phyloP scores from a whole-genome alignment of 2,113 vertebrate genomes.

The Vidua chalybeata region DNA sequence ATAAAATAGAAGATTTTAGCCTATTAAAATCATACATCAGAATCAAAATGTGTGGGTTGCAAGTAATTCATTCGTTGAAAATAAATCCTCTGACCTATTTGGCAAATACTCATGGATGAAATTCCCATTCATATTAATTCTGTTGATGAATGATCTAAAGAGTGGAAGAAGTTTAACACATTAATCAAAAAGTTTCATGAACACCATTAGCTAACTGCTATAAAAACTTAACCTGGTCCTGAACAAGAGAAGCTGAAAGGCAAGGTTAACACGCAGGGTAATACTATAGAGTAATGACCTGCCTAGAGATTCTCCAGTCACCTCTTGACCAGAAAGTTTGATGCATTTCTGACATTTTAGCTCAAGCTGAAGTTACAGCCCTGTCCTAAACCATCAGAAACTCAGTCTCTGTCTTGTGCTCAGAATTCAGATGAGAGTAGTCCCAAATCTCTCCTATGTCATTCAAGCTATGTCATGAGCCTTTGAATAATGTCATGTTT shows the following conservation, averaged over 20 bases:
- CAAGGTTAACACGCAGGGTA: neutral
- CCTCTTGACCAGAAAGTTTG: neutral
- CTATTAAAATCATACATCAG: neutral
- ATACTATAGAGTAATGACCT: neutral
- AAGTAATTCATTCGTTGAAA: neutral
- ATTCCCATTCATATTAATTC: neutral
- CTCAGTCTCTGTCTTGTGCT: rapidly evolving
- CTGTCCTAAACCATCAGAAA: neutral
- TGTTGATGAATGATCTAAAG: neutral
- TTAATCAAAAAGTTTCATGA: neutral
- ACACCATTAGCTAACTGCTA: neutral
- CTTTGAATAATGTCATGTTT: neutral
- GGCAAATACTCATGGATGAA: neutral
- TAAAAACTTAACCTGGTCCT: neutral
- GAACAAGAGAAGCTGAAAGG: neutral
- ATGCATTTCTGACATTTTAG: neutral
- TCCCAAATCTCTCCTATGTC: neutral
- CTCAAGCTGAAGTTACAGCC: neutral
- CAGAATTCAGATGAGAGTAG: neutral
- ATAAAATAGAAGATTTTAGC: neutral
- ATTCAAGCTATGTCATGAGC: neutral
- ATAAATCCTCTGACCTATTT: neutral
- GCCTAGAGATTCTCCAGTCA: neutral
- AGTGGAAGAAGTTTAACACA: neutral
- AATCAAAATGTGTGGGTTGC: neutral